phyloP scores from a whole-genome alignment of 2,797 vertebrate genomes.

The Premnoplex brunnescens region DNA sequence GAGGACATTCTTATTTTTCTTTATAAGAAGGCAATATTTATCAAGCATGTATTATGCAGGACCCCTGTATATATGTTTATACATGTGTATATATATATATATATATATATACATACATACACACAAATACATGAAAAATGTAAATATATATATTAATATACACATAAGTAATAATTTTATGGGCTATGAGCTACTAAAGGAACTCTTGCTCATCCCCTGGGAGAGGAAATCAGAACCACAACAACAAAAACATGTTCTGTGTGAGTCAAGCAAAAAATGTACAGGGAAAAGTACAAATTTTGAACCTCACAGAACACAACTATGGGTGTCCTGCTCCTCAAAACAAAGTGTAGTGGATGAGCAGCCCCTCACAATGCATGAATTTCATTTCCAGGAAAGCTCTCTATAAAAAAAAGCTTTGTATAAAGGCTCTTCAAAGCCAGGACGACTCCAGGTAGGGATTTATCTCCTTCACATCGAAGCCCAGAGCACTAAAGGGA shows the following conservation, averaged over 20 bases:
- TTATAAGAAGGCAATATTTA: background rate
- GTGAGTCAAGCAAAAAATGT: background rate
- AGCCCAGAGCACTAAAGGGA: background rate
- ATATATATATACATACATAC: too few species aligned
- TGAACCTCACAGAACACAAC: background rate
- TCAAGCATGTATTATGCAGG: background rate
- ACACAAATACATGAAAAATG: background rate
- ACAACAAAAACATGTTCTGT: too few species aligned
- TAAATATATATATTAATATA: background rate
- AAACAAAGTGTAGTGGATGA: background rate
- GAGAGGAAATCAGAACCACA: background rate
- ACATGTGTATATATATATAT: background rate
- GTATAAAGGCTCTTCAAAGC: background rate
- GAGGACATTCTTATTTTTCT: background rate
- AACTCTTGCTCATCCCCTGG: background rate
- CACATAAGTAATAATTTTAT: background rate
- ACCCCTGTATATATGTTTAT: background rate
- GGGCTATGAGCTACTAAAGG: background rate
- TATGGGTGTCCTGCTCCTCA: background rate
- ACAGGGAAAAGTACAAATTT: background rate
- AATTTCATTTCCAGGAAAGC: background rate
- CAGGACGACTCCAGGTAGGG: background rate
- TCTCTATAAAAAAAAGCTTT: background rate
- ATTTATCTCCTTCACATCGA: background rate
- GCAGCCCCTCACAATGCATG: background rate